Base-by-base conservation (phyloP, 2,797 vertebrate species). In the Morelia viridis region DNA sequence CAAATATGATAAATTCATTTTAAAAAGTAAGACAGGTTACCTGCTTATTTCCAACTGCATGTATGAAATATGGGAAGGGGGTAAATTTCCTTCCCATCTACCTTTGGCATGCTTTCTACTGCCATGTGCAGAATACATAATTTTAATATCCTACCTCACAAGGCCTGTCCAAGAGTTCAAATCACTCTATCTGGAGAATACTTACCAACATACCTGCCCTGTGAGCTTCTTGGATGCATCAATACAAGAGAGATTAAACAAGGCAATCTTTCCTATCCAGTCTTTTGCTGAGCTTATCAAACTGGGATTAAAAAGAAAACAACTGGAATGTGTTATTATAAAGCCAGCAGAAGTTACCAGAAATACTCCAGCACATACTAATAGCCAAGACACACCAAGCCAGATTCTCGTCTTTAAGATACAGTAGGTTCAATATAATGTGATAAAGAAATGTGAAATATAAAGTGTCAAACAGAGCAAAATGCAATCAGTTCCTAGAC, bases 391-490 rank as follows among this genome's bases (percentile, higher is more conserved):
- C 90, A 94, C 89, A 95, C 97, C 96, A 90, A 88, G 61, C 60
- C 94, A 22, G 83, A 65, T 93, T 96, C 92, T 93, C 85, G 58
- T 92, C 88, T 93, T 90, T 94, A 87, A 94, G 89, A 92, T 89
- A 94, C 90, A 94, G 56, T 61, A 85, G 22, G 92, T 94, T 92
- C 91, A 92, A 62, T 22, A 8, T 80, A 92, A 91, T 91, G 94
- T 95, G 94, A 96, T 96, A 93, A 96, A 96, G 96, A 96, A 97
- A 96, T 87, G 85, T 93, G 95, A 95, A 96, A 96, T 93, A 96
- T 94, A 95, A 94, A 95, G 94, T 93, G 93, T 96, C 96, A 96
- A 96, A 96, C 2, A 50, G 95, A 95, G 95, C 92, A 96, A 96
- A 96, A 96, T 91, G 95, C 95, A 96, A 96, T 97, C 96, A 96